These are phyloP conservation scores for Empidonax traillii DNA, from an alignment of 2,113 vertebrate species.

Conservation along the genomic window DNA sequence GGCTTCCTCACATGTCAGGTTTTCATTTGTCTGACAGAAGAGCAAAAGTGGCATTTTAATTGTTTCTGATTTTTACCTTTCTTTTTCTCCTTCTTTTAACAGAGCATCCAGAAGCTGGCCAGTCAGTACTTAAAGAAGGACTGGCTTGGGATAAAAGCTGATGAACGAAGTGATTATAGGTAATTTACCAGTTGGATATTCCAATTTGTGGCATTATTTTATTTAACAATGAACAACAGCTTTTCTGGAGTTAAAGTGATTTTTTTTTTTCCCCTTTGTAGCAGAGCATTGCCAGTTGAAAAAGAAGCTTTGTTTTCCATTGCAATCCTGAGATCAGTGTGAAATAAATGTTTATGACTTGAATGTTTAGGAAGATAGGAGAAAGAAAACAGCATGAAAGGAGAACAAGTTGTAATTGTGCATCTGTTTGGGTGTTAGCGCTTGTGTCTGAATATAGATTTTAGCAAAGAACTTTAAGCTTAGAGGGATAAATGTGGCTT, in stretches of 20 bases:
- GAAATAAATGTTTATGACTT: background rate
- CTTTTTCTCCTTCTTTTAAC: background rate
- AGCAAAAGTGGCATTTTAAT: background rate
- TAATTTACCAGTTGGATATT: conserved; percentile 59
- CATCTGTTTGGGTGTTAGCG: background rate
- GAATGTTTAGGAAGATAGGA: background rate
- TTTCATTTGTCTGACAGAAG: background rate
- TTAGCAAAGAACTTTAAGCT: background rate
- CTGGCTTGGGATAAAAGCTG: conserved; percentile 91
- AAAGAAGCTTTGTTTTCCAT: background rate
- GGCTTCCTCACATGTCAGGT: background rate
- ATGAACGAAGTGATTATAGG: conserved; percentile 95
- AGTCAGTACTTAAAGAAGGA: conserved; percentile 97
- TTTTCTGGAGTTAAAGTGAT: background rate
- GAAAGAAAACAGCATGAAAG: background rate
- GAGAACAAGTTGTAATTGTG: background rate
- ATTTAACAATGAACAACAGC: background rate
- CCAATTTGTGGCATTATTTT: background rate
- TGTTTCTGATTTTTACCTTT: background rate
- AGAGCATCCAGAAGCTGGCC: conserved; percentile 97
- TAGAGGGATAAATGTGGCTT: background rate
- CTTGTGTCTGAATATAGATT: background rate
- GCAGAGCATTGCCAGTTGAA: background rate
- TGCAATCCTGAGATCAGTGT: background rate
- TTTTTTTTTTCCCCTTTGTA: background rate